These are phyloP conservation scores for Formicarius rufipectus DNA, from an alignment of 2,113 vertebrate species.

Conservation along the genomic window DNA sequence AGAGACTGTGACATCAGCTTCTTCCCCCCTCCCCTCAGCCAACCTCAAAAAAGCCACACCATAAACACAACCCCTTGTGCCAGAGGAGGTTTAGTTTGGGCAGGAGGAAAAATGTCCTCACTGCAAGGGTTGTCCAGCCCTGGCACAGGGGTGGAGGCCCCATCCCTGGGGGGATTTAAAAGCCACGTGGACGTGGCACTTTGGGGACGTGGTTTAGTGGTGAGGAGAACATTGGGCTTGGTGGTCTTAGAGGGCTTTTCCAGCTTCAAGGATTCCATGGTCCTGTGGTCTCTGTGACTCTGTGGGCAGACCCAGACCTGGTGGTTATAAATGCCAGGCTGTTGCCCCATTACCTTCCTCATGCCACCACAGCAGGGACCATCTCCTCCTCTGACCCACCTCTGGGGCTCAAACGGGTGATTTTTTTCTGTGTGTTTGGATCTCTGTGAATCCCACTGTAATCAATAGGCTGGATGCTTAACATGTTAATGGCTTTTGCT, in stretches of 20 bases:
- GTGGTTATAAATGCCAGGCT: background rate
- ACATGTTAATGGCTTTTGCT: background rate
- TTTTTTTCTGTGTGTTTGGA: background rate
- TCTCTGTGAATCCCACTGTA: background rate
- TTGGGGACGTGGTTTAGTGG: background rate
- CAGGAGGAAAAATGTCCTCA: background rate
- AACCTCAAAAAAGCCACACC: background rate
- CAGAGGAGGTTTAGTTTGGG: background rate
- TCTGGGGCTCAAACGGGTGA: background rate
- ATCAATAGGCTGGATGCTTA: background rate
- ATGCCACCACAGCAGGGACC: background rate
- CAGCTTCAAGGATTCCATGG: fast-evolving
- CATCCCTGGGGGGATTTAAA: background rate
- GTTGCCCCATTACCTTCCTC: fast-evolving
- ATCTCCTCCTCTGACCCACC: background rate
- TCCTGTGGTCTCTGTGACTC: fast-evolving
- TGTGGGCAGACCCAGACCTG: background rate
- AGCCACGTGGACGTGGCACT: background rate
- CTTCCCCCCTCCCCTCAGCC: background rate
- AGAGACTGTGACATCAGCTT: background rate
- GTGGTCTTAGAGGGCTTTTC: background rate
- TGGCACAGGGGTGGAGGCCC: background rate
- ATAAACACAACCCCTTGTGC: background rate
- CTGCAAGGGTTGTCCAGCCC: background rate
- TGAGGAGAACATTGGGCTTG: background rate